Base-by-base conservation (phyloP, 2,113 vertebrate species). In the Scalopus aquaticus region DNA sequence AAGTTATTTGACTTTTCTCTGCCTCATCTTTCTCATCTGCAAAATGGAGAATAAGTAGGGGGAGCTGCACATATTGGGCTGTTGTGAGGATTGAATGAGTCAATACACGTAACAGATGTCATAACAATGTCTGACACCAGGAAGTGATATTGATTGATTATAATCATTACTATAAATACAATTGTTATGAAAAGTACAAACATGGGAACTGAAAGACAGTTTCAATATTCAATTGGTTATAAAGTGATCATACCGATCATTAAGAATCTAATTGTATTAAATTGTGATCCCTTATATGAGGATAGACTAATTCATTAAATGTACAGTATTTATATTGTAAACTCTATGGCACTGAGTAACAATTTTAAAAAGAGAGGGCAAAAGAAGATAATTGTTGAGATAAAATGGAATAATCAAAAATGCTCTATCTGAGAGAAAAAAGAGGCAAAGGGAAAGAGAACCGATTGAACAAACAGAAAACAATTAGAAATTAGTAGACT, bases 401-500 rank as follows among this genome's bases (percentile, higher is more conserved):
- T 82, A 82, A 93, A 92, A 65, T 65, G 16, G 70, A 82, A 79
- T 82, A n/a, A 84, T 67, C 5, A 70, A 77, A 94, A 90, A 83
- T 42, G 39, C 15, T 42, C 60, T 76, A 35, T 44, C 16, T 24
- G 84, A 65, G 94, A 92, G 51, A 5, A 9, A 58, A 56, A 60
- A 49, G 24, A 54, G 13, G n/a, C 65, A 70, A 58, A 73, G 32
- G 2, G 1, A 28, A 56, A 56, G 32, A 80, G 77, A 76, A 22
- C 4, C 72, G 32, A 44, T 7, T 10, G 10, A 72, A 83, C 32
- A 28, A 88, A 82, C 4, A 76, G 42, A 89, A 94, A 93, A 78
- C n/a, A 44, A 62, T 70, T 17, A 60, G 37, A 65, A 83, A 82
- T 39, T n/a, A 74, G 28, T 10, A 46, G 35, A 88, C 17, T 86